Evolutionary conservation across 1,140 invertebrate species (phyloP), one percentile per base, ranked within the genome.

Genomic region (Lutraria rhynchaena): DNA sequence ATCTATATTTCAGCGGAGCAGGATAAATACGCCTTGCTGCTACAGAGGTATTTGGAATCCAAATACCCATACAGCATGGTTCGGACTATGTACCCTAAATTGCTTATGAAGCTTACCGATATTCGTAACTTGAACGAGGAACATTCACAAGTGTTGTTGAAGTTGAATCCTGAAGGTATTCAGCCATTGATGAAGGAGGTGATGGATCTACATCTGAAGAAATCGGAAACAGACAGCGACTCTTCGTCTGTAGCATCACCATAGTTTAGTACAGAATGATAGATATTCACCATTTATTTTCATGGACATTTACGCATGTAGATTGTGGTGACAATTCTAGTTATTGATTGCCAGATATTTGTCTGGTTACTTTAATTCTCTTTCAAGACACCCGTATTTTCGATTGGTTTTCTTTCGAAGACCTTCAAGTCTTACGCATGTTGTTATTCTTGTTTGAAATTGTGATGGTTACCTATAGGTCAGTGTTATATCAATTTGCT

Each of bases 41-140:
- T 94, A 35, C 87, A 92, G 69, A 90, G 90, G 24, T 94, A 94
- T 85, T 89, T 94, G 67, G 87, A 90, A 53, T 94, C 93, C 87
- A 90, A 92, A 49, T 93, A 92, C 83, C 92, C 93, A 15, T 67
- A 85, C 35, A 82, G 86, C 35, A 76, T 89, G 22, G 92, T 92
- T 24, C 74, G 88, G 29, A 83, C 87, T 44, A 82, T 94, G 65
- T 94, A 93, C 85, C 92, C 94, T 19, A 93, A 93, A 84, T 88
- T 94, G 58, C 88, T 94, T n/a, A 92, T 93, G 85, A 93, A 93
- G 83, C 86, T 94, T 41, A 91, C 92, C 17, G 94, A 94, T 88
- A 91, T 94, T 74, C 90, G 93, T 29, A 93, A 94, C 85, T 87
- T 94, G 60, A 93, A 93, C 76, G 93, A 94, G 85, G 91, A 92